A percentile compares a stretch with the other conserved stretches of the same genome.
Conservation (phyloP, 2,888 invertebrate genomes). For the Eucera pruinosa region DNA sequence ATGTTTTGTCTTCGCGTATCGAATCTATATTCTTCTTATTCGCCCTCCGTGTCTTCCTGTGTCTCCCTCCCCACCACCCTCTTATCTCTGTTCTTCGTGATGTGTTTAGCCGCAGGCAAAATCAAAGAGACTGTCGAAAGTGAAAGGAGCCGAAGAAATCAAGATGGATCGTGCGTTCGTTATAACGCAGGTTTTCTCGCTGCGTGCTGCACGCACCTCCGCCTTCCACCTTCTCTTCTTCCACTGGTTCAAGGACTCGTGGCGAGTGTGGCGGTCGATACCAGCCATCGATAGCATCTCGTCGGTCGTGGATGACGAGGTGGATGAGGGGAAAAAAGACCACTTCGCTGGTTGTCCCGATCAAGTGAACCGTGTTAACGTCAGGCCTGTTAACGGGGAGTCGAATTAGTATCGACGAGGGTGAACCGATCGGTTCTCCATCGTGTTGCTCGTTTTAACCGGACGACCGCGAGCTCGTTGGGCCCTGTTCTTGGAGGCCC, state of each 20-base stretch:
- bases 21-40: conserved; percentile 18
- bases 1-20: neutral
- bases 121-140: conserved; percentile 74
- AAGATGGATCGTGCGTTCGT: conserved; percentile 74
- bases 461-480: neutral
- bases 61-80: neutral
- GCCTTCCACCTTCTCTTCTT: conserved; percentile 67
- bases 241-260: conserved; percentile 73
- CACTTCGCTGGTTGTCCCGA: conserved; percentile 41
- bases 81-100: conserved; percentile 23
- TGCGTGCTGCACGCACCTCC: conserved; percentile 69
- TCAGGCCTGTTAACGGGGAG: conserved; percentile 61
- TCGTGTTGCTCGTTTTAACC: neutral
- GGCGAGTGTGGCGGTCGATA: conserved; percentile 65
- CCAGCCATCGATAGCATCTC: conserved; percentile 57
- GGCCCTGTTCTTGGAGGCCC: neutral
- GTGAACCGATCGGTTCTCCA: conserved; percentile 43
- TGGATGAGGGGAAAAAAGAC: conserved; percentile 42
- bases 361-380: conserved; percentile 59
- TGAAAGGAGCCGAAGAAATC: conserved; percentile 77
- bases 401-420: conserved; percentile 58
- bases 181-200: conserved; percentile 70
- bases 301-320: conserved; percentile 54
- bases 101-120: conserved; percentile 64
- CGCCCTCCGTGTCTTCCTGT: neutral